Conservation (phyloP, 2,888 invertebrate genomes). For the Antheraea assamensis region DNA sequence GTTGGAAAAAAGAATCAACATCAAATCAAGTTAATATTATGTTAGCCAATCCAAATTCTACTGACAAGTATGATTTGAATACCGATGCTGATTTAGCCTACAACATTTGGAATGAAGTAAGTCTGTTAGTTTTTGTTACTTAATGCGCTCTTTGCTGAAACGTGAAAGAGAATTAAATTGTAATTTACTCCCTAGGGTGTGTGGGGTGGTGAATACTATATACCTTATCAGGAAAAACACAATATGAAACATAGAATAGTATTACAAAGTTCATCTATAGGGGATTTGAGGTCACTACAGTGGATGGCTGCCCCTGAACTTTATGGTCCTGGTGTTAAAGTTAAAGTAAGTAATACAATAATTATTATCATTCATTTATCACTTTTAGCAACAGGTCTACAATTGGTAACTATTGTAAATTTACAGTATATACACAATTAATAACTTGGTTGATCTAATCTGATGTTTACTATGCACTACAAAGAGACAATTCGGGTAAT, state of each 20-base stretch:
- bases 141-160: background rate
- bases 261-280: slow-evolving; percentile 34
- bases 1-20: slow-evolving; percentile 36
- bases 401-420: background rate
- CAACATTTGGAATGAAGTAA: slow-evolving; percentile 18
- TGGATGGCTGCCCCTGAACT: slow-evolving; percentile 39
- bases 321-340: slow-evolving; percentile 29
- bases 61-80: background rate
- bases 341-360: slow-evolving; percentile 30
- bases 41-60: slow-evolving; percentile 25
- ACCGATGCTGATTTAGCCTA: slow-evolving; percentile 13
- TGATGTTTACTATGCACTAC: too few species aligned
- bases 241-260: slow-evolving; percentile 13
- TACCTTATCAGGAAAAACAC: slow-evolving; percentile 33
- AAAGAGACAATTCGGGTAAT: too few species aligned
- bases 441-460: too few species aligned
- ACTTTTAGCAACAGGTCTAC: slow-evolving; percentile 21
- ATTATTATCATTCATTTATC: slow-evolving; percentile 10
- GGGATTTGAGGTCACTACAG: slow-evolving; percentile 37
- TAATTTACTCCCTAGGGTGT: background rate
- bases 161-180: background rate
- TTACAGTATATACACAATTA: background rate
- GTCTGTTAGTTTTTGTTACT: background rate
- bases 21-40: slow-evolving; percentile 36
- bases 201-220: slow-evolving; percentile 45